A percentile compares a stretch with the other conserved stretches of the same genome.
phyloP scores from a whole-genome alignment of 2,888 invertebrate genomes.

The Lasiommata megera region DNA sequence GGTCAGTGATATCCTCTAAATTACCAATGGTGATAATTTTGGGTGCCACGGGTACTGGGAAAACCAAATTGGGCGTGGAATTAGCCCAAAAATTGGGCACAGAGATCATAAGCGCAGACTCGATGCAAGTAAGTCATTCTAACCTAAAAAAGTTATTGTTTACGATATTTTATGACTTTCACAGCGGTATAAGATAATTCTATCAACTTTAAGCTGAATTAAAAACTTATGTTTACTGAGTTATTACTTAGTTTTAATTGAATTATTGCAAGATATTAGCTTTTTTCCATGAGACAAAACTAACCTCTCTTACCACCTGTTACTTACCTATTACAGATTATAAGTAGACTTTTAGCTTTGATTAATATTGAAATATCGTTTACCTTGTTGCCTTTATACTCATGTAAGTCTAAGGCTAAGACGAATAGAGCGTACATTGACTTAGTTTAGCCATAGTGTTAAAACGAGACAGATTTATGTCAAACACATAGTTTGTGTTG shows the following conservation, averaged over 20 bases:
- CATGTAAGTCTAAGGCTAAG: neutral
- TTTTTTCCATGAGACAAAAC: constrained; percentile 4
- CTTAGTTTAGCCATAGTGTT: too few relatives aligned
- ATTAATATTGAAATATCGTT: neutral
- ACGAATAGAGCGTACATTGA: too few relatives aligned
- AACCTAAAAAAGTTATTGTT: constrained; percentile 51
- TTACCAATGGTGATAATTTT: constrained; percentile 92
- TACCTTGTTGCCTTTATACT: neutral
- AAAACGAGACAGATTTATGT: too few relatives aligned
- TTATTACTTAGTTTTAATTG: neutral
- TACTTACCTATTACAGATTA: constrained; percentile 7
- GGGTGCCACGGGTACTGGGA: constrained; percentile 98
- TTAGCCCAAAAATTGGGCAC: constrained; percentile 92
- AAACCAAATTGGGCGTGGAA: constrained; percentile 97
- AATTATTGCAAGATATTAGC: neutral
- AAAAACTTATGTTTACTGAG: neutral
- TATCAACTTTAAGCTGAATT: neutral
- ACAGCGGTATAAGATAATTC: neutral
- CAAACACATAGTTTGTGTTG: too few relatives aligned
- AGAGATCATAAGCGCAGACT: constrained; percentile 98
- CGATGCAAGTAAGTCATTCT: constrained; percentile 92
- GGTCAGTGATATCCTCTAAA: constrained; percentile 60
- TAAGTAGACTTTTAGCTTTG: neutral
- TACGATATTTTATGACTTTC: neutral
- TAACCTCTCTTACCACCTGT: constrained; percentile 13